A percentile compares a stretch with the other conserved stretches of the same genome.
Conservation (phyloP, 2,113 vertebrate species). For the Psophia crepitans region DNA sequence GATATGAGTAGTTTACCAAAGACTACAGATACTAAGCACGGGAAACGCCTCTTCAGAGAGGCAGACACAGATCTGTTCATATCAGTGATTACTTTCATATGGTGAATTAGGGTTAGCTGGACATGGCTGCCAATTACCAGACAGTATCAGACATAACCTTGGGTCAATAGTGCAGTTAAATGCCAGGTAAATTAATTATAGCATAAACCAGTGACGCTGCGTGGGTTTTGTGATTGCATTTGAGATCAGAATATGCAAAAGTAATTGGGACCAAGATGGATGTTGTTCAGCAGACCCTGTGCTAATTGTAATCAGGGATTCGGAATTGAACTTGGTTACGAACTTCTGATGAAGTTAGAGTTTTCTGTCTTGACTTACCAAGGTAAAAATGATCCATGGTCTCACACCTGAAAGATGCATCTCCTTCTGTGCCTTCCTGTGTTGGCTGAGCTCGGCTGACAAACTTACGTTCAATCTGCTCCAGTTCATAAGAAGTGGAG, state of each 20-base stretch:
- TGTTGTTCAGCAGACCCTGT: neutral
- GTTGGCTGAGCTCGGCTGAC: neutral
- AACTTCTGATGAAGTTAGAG: neutral
- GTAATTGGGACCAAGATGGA: neutral
- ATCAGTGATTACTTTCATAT: slow-evolving; percentile 48
- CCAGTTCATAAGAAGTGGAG: neutral
- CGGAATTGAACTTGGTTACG: neutral
- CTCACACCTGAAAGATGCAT: neutral
- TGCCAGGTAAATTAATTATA: slow-evolving; percentile 33
- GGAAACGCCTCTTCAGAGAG: slow-evolving; percentile 12
- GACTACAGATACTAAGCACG: neutral
- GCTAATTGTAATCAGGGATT: neutral
- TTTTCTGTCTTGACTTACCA: neutral
- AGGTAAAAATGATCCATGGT: neutral
- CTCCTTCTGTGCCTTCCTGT: neutral
- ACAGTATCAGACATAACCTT: slow-evolving; percentile 44
- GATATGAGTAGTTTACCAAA: neutral
- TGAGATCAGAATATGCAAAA: slow-evolving; percentile 25
- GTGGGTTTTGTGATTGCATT: slow-evolving; percentile 10
- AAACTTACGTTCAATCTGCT: neutral
- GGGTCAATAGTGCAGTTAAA: slow-evolving; percentile 28
- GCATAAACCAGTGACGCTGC: neutral
- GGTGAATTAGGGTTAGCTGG: slow-evolving; percentile 39
- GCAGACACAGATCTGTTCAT: slow-evolving; percentile 28
- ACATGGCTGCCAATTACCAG: slow-evolving; percentile 41